phyloP scores from a whole-genome alignment of 2,113 vertebrate species.

The Vulpes vulpes region DNA sequence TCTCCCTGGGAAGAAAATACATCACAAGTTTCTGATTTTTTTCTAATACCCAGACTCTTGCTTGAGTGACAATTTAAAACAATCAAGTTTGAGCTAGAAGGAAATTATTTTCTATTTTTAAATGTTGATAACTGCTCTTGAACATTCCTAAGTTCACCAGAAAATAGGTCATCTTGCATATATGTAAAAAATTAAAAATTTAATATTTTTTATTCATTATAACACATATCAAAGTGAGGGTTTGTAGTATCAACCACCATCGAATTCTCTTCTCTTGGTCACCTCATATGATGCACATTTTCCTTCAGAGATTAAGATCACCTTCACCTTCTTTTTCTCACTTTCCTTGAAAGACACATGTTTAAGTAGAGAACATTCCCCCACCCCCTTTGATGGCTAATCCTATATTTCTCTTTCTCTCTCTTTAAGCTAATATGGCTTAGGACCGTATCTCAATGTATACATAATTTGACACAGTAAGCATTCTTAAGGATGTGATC shows the following conservation, averaged over 20 bases:
- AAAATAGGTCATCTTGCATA: constrained; percentile 13
- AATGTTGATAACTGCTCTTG: neutral
- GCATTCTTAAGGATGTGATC: neutral
- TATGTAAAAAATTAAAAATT: neutral
- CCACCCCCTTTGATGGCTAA: neutral
- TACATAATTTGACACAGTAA: neutral
- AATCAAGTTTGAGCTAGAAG: constrained; percentile 46
- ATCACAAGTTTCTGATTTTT: neutral
- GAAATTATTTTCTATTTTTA: constrained; percentile 66
- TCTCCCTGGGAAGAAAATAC: neutral
- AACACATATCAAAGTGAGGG: neutral
- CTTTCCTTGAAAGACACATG: neutral
- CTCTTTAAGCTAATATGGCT: neutral
- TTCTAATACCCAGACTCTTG: neutral
- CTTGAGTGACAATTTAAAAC: constrained; percentile 42
- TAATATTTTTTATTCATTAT: neutral
- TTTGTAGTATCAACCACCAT: neutral
- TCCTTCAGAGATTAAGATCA: neutral
- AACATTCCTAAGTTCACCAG: neutral
- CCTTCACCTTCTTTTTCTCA: neutral
- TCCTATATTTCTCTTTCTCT: neutral
- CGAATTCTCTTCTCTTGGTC: neutral
- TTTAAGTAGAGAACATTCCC: neutral
- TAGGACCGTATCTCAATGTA: neutral
- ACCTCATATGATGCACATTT: neutral